Percentiles rank a stretch among this genome's conserved stretches.
These are phyloP conservation scores for Allygus modestus DNA, from an alignment of 2,888 invertebrate genomes.

Conservation along the genomic window DNA sequence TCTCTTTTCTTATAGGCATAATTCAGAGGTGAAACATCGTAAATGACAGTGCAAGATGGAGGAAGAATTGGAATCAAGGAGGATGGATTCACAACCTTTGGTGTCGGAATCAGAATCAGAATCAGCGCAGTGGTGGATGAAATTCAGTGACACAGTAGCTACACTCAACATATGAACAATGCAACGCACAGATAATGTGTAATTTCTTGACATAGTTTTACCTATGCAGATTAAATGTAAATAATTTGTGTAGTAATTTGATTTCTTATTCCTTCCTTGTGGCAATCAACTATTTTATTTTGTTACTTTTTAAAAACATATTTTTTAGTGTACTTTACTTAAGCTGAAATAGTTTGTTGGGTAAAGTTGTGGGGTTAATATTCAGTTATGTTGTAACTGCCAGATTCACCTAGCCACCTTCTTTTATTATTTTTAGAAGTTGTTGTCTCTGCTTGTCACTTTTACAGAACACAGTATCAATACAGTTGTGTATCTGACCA, in stretches of 20 bases:
- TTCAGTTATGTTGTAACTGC: too few species aligned
- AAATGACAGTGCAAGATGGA: slow-evolving; percentile 8
- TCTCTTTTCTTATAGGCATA: slow-evolving; percentile 30
- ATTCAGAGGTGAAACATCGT: slow-evolving; percentile 16
- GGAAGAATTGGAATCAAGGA: not conserved
- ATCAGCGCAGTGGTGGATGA: slow-evolving; percentile 13
- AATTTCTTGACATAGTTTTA: not conserved
- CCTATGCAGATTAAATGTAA: not conserved
- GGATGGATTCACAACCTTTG: not conserved
- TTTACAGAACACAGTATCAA: too few species aligned
- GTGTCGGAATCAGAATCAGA: not conserved
- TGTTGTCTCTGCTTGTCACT: too few species aligned
- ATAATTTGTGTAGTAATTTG: not conserved
- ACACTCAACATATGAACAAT: not conserved
- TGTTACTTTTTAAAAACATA: too few species aligned
- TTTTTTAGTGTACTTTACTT: too few species aligned
- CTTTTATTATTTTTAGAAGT: too few species aligned
- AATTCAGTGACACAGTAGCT: not conserved
- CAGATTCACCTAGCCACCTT: too few species aligned
- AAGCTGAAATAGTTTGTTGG: too few species aligned
- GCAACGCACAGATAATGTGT: not conserved
- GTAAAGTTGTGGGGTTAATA: too few species aligned
- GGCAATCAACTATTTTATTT: too few species aligned
- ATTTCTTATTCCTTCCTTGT: too few species aligned
- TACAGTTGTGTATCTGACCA: too few species aligned